Evolutionary conservation across 1,140 invertebrate genomes (phyloP).

Genomic region (Aphidius gifuensis): DNA sequence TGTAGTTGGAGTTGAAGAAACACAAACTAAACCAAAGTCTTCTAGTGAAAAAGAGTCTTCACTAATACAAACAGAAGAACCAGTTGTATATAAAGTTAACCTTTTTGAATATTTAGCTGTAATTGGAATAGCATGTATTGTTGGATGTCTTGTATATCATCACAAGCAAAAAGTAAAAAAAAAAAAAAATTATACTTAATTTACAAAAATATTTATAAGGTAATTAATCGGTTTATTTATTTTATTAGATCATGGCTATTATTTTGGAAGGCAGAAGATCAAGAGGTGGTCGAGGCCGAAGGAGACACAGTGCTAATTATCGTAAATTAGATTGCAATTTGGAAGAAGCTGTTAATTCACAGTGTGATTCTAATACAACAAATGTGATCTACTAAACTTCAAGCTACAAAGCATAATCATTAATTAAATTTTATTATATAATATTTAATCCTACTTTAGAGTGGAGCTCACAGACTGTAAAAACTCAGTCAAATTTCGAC

Average conservation of each 20-base stretch:
- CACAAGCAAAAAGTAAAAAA: constrained; percentile 67
- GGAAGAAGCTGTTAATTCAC: constrained; percentile 63
- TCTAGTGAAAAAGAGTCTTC: neutral
- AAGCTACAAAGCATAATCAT: too few species aligned
- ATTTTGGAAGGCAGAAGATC: constrained; percentile 59
- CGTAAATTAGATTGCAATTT: constrained; percentile 62
- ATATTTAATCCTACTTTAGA: too few species aligned
- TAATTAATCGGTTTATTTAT: neutral
- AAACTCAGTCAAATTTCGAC: too few species aligned
- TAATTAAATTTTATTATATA: too few species aligned
- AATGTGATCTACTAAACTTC: constrained; percentile 52
- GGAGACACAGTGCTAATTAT: constrained; percentile 61
- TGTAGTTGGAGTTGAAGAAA: too few species aligned
- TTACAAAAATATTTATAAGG: constrained; percentile 8
- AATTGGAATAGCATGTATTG: constrained; percentile 58
- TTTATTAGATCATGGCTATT: constrained; percentile 58
- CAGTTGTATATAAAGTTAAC: constrained; percentile 54
- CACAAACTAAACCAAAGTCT: neutral
- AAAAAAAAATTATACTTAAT: constrained; percentile 1
- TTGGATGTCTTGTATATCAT: constrained; percentile 64
- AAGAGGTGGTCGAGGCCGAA: constrained; percentile 48
- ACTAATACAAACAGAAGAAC: neutral
- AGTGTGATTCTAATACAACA: constrained; percentile 50
- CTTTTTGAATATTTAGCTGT: constrained; percentile 66
- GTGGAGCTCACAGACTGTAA: too few species aligned